Percentiles rank a stretch among this genome's conserved stretches.
Conservation (phyloP, 2,113 vertebrate genomes). For the Oreochromis spilurus region DNA sequence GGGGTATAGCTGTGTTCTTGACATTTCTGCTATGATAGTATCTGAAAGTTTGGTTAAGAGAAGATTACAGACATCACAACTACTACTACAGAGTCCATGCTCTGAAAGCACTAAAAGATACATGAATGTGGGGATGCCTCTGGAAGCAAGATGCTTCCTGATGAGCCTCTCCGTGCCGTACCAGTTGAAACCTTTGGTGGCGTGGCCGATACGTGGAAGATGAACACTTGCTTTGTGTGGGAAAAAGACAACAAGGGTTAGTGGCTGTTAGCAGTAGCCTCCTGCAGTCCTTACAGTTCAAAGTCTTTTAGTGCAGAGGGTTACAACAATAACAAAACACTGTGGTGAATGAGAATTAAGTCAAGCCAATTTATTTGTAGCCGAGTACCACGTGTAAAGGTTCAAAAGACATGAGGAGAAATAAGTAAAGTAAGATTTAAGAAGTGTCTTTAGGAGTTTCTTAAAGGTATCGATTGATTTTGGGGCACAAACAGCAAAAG, state of each 20-base stretch:
- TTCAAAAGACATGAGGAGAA: not conserved
- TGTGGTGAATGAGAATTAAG: not conserved
- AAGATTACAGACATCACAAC: not conserved
- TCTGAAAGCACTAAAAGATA: constrained; percentile 72
- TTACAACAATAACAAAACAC: not conserved
- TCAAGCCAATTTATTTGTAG: not conserved
- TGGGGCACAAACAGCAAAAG: not conserved
- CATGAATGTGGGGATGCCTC: constrained; percentile 83
- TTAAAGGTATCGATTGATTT: not conserved
- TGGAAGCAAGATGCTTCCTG: constrained; percentile 81
- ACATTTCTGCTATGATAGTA: constrained; percentile 66
- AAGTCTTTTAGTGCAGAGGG: not conserved
- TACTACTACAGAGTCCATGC: not conserved
- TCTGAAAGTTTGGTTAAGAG: constrained; percentile 54
- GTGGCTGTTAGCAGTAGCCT: not conserved
- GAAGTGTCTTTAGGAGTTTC: not conserved
- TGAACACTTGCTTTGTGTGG: constrained; percentile 82
- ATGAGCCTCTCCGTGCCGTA: constrained; percentile 91
- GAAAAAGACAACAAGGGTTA: not conserved
- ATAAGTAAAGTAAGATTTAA: not conserved
- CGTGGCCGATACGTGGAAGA: constrained; percentile 87
- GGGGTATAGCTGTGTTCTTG: constrained; percentile 9
- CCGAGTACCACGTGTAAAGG: not conserved
- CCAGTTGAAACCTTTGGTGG: constrained; percentile 92
- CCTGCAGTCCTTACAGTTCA: not conserved